Percentiles rank a stretch among this genome's conserved stretches.
phyloP scores from a whole-genome alignment of 2,113 vertebrate species.

The Mustela nigripes region DNA sequence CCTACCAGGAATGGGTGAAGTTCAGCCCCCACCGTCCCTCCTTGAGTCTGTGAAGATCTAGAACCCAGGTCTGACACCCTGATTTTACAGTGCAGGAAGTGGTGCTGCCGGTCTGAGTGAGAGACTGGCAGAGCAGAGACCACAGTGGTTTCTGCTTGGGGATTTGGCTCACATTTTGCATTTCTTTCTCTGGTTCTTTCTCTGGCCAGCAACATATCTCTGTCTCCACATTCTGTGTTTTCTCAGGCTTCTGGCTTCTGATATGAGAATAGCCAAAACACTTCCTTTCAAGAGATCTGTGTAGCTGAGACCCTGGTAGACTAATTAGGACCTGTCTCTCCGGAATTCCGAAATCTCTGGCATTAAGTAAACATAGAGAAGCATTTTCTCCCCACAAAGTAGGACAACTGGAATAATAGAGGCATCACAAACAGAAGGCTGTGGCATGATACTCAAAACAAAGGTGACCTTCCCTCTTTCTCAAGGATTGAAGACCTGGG shows the following conservation, averaged over 20 bases:
- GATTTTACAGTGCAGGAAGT: background rate
- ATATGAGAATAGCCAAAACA: background rate
- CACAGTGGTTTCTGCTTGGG: background rate
- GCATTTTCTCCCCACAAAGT: conserved; percentile 7
- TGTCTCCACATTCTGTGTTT: background rate
- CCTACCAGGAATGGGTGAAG: background rate
- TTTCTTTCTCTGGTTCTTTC: background rate
- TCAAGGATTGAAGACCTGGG: background rate
- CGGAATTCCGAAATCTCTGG: background rate
- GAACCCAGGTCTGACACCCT: background rate
- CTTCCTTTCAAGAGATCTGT: background rate
- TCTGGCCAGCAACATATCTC: background rate
- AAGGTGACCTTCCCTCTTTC: background rate
- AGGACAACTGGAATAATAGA: background rate
- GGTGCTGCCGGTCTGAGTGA: background rate
- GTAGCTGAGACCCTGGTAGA: background rate
- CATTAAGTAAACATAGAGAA: conserved; percentile 36
- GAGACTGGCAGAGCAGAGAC: background rate
- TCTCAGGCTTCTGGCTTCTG: background rate
- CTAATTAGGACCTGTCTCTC: conserved; percentile 2
- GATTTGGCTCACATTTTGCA: background rate
- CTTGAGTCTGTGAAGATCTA: background rate
- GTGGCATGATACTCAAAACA: background rate
- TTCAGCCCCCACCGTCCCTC: no score
- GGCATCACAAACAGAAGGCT: background rate